Evolutionary conservation across 2,888 invertebrate species (phyloP), one percentile per base, ranked within the genome.

Genomic region (Callyntrura sp.): DNA sequence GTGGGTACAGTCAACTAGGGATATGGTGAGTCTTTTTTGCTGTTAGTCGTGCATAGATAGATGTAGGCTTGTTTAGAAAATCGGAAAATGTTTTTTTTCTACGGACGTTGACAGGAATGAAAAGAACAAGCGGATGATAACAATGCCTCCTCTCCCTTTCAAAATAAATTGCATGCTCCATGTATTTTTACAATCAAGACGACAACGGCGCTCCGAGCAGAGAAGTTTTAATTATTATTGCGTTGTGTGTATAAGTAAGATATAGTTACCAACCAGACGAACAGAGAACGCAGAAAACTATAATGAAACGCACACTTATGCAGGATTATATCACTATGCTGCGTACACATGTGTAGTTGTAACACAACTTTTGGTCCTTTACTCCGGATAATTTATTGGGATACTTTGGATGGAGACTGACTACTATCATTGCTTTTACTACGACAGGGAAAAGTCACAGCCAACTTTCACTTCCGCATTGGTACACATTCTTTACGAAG

Each of bases 171-270:
- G 68, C 68, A 68, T n/a, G 35, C 35, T 68, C 68, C 14, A 35
- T 28, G 28, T 68, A 68, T 35, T 68, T 68, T 68, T n/a, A n/a
- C n/a, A n/a, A n/a, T n/a, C n/a, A n/a, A 2, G 6, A 35, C 68
- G 5, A 14, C 35, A n/a, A n/a, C n/a, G n/a, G n/a, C n/a, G n/a
- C n/a, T n/a, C n/a, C n/a, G n/a, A n/a, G n/a, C n/a, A n/a, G n/a
- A n/a, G n/a, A n/a, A n/a, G n/a, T 68, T 68, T 68, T 35, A 68
- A 68, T 68, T 68, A 68, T 68, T 68, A 68, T 68, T n/a, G n/a
- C n/a, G n/a, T n/a, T n/a, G n/a, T n/a, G n/a, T n/a, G n/a, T n/a
- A n/a, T n/a, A n/a, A n/a, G n/a, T n/a, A n/a, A n/a, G n/a, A n/a
- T n/a, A n/a, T n/a, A n/a, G n/a, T n/a, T n/a, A n/a, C n/a, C n/a